A percentile compares a stretch with the other conserved stretches of the same genome.
These are phyloP conservation scores for Nineta flava DNA, from an alignment of 2,888 invertebrate species.

Conservation along the genomic window DNA sequence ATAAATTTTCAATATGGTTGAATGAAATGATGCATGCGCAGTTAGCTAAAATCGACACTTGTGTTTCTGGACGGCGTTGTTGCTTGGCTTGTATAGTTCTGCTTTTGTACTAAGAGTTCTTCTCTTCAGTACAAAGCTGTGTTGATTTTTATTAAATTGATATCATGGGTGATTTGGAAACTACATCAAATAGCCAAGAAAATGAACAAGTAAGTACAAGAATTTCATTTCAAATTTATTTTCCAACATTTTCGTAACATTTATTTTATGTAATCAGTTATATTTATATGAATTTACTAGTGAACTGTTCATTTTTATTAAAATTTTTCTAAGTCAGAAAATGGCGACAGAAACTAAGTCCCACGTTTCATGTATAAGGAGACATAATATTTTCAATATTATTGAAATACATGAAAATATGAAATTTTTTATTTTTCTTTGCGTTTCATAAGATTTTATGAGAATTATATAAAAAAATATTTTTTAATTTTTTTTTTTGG, in stretches of 20 bases:
- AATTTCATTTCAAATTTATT: slow-evolving; percentile 14
- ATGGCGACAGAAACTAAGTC: slow-evolving; percentile 71
- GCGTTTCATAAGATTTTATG: slow-evolving; percentile 2
- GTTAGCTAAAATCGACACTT: slow-evolving; percentile 40
- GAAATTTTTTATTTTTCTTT: background rate
- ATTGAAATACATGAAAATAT: background rate
- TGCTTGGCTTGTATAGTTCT: slow-evolving; percentile 12
- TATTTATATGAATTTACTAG: slow-evolving; percentile 28
- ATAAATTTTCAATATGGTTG: background rate
- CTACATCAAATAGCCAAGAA: slow-evolving; percentile 39
- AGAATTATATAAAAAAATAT: slow-evolving; percentile 6
- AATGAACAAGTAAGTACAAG: slow-evolving; percentile 41
- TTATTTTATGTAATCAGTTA: slow-evolving; percentile 6
- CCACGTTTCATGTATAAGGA: slow-evolving; percentile 24
- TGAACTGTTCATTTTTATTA: slow-evolving; percentile 29
- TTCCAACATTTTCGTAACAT: background rate
- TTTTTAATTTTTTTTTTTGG: slow-evolving; percentile 4
- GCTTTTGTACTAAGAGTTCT: background rate
- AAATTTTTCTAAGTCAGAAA: slow-evolving; percentile 69
- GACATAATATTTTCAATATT: background rate
- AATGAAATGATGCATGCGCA: slow-evolving; percentile 39
- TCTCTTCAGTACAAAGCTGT: background rate
- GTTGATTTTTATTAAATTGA: slow-evolving; percentile 23
- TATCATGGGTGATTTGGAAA: slow-evolving; percentile 44
- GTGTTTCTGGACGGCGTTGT: slow-evolving; percentile 21